These are phyloP conservation scores for Otocyon megalotis DNA, from an alignment of 2,113 vertebrate species.

Conservation along the genomic window DNA sequence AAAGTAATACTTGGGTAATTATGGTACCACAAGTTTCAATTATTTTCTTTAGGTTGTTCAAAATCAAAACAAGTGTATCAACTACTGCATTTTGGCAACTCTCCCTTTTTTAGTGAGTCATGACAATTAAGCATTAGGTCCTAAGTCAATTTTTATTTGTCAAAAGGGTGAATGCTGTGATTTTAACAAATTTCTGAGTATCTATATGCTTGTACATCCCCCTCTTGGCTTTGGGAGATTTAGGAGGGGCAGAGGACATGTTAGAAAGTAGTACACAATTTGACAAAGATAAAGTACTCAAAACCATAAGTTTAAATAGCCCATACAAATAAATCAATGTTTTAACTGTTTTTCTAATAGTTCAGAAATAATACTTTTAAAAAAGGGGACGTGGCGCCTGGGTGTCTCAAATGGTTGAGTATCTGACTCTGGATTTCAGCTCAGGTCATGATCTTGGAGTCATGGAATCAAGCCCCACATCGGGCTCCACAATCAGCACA, in stretches of 20 bases:
- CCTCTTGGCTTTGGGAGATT: background rate
- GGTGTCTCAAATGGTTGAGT: background rate
- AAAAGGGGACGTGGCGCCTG: background rate
- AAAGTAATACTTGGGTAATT: background rate
- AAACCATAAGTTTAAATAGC: background rate
- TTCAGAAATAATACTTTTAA: conserved; percentile 1
- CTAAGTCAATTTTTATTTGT: conserved; percentile 14
- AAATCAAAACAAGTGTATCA: conserved; percentile 37
- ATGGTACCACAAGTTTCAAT: background rate
- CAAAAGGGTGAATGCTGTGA: background rate
- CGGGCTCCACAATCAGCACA: no score
- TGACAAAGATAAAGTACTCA: conserved; percentile 19
- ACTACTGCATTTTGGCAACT: conserved; percentile 34
- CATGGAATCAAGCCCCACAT: no score
- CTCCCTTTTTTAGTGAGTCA: background rate
- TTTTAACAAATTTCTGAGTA: conserved; percentile 24
- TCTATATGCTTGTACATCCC: background rate
- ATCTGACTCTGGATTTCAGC: no score
- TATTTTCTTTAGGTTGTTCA: conserved; percentile 13
- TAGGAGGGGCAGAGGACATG: background rate
- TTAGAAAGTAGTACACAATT: conserved; percentile 9
- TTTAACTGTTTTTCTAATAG: background rate
- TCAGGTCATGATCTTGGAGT: no score
- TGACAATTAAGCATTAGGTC: background rate
- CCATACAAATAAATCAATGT: background rate